phyloP scores from a whole-genome alignment of 1,140 invertebrate species.

The Drosophila lowei region DNA sequence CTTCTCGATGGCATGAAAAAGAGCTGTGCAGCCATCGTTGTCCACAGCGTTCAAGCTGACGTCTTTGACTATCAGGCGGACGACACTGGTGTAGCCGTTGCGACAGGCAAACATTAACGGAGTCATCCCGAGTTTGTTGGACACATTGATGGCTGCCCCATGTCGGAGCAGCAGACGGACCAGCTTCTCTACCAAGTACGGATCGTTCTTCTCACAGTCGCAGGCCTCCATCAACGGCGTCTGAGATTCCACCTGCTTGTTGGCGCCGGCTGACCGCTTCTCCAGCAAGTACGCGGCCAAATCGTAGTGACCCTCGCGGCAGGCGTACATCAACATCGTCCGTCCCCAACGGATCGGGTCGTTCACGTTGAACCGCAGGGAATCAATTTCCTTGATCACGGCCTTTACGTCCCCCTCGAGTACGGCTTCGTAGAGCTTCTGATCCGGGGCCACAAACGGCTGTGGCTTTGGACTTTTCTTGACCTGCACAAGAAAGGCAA shows the following conservation, averaged over 20 bases:
- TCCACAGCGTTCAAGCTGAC: constrained; percentile 82
- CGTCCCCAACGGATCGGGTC: constrained; percentile 17
- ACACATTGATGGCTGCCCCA: constrained; percentile 76
- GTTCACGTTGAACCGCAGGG: constrained; percentile 37
- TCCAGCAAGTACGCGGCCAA: constrained; percentile 57
- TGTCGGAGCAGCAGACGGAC: constrained; percentile 59
- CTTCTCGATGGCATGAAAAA: constrained; percentile 84
- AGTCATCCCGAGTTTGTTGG: constrained; percentile 83
- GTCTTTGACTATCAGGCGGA: constrained; percentile 79
- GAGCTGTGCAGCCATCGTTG: constrained; percentile 83
- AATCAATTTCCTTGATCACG: constrained; percentile 58
- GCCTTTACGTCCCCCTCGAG: constrained; percentile 27
- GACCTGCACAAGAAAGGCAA: constrained; percentile 3
- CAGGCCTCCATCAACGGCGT: constrained; percentile 70
- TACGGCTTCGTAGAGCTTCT: constrained; percentile 47
- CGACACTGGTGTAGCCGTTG: constrained; percentile 78
- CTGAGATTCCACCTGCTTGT: constrained; percentile 63
- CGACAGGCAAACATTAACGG: constrained; percentile 84
- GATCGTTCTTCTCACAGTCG: constrained; percentile 35
- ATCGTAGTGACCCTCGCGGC: constrained; percentile 53
- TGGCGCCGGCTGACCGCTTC: constrained; percentile 58
- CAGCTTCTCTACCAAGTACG: constrained; percentile 45
- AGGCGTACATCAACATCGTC: constrained; percentile 64
- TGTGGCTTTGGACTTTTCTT: constrained; percentile 19
- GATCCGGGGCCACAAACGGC: constrained; percentile 30